These are phyloP conservation scores for Chanos chanos DNA, from an alignment of 2,797 vertebrate genomes.

Conservation along the genomic window DNA sequence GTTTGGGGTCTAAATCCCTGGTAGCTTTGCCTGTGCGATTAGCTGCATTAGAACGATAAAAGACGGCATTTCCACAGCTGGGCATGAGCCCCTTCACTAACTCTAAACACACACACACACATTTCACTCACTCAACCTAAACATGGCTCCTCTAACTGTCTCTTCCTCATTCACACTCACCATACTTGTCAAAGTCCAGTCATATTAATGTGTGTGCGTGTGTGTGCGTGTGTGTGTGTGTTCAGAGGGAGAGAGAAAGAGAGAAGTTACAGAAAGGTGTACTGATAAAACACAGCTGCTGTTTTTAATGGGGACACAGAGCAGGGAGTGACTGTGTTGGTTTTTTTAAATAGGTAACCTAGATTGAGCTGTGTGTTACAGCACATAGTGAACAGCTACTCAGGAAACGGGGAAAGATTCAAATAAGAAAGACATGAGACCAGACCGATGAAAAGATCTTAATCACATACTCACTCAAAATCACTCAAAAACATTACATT, in stretches of 20 bases:
- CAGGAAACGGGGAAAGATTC: no score
- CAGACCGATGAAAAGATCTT: no score
- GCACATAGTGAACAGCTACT: no score
- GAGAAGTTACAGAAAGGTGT: background rate
- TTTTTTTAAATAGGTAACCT: background rate
- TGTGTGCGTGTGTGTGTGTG: background rate
- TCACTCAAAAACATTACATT: no score
- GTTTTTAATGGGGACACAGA: background rate
- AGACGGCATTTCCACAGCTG: background rate
- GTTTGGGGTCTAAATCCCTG: constrained; percentile 31
- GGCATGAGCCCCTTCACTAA: background rate
- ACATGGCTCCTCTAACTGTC: background rate
- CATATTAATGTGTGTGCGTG: background rate
- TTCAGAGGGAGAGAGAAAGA: no score
- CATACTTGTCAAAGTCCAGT: background rate
- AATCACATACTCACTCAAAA: no score
- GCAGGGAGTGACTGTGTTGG: background rate
- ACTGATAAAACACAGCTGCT: background rate
- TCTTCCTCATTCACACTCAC: background rate
- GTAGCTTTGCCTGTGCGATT: constrained; percentile 30
- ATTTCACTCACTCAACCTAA: background rate
- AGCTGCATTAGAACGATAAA: constrained; percentile 40
- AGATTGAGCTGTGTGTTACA: background rate
- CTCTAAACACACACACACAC: background rate
- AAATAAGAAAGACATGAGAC: no score